A percentile compares a stretch with the other conserved stretches of the same genome.
Evolutionary conservation across 2,888 invertebrate genomes (phyloP).

Genomic region (Callimorpha dominula): DNA sequence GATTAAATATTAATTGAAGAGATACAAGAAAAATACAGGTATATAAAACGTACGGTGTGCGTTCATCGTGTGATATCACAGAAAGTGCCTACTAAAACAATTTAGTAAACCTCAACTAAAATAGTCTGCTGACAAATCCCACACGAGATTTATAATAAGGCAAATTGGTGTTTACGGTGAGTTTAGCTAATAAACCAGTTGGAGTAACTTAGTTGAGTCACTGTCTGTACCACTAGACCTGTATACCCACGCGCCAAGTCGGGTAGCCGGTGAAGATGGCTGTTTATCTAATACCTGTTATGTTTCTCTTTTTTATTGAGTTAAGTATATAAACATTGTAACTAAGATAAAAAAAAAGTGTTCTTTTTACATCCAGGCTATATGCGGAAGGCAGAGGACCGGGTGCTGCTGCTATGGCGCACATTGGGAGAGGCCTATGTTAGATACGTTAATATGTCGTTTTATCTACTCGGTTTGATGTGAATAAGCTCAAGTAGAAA

Average conservation of each 20-base stretch:
- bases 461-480: too few species aligned
- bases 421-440: too few species aligned
- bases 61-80: not conserved
- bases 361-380: not conserved
- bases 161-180: constrained; percentile 40
- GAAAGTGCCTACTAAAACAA: not conserved
- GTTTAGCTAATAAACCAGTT: constrained; percentile 42
- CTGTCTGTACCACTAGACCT: constrained; percentile 49
- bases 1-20: too few species aligned
- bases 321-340: not conserved
- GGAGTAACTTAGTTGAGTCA: constrained; percentile 54
- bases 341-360: not conserved
- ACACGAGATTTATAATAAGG: constrained; percentile 45
- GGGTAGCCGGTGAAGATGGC: constrained; percentile 44
- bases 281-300: constrained; percentile 59
- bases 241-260: constrained; percentile 65
- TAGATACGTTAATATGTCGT: too few species aligned
- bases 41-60: not conserved
- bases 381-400: not conserved
- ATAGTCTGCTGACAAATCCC: constrained; percentile 16
- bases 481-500: not conserved
- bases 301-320: constrained; percentile 28
- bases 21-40: not conserved
- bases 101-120: constrained; percentile 2
- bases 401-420: too few species aligned